Percentiles rank a stretch among this genome's conserved stretches.
phyloP scores from a whole-genome alignment of 2,113 vertebrate genomes.

The Phasianus colchicus region DNA sequence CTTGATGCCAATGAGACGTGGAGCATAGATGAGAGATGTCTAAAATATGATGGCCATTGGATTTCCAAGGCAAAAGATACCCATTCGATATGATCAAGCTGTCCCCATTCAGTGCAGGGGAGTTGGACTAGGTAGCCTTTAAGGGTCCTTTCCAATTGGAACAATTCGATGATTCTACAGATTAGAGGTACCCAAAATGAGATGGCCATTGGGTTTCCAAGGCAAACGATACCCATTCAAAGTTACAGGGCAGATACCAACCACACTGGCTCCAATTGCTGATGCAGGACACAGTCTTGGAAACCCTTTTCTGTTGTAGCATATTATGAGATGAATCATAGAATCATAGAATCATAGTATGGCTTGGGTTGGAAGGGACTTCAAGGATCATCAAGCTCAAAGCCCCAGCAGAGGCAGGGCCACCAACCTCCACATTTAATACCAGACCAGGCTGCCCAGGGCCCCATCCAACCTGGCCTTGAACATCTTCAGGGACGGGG shows the following conservation, averaged over 20 bases:
- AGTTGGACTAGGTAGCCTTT: neutral
- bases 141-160: neutral
- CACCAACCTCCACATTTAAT: too few species aligned
- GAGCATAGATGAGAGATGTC: neutral
- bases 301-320: neutral
- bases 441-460: too few species aligned
- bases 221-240: neutral
- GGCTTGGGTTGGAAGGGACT: too few species aligned
- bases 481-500: too few species aligned
- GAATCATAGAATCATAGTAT: too few species aligned
- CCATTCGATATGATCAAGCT: neutral
- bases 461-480: too few species aligned
- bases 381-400: too few species aligned
- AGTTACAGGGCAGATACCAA: neutral
- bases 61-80: neutral
- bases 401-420: too few species aligned
- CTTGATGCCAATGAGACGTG: neutral
- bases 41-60: neutral
- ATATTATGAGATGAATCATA: neutral
- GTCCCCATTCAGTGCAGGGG: neutral
- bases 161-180: too few species aligned
- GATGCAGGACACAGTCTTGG: neutral
- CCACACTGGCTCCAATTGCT: accelerated
- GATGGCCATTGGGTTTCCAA: too few species aligned
- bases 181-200: too few species aligned